Evolutionary conservation across 2,888 invertebrate species (phyloP).

Genomic region (Heliconius ethilla): DNA sequence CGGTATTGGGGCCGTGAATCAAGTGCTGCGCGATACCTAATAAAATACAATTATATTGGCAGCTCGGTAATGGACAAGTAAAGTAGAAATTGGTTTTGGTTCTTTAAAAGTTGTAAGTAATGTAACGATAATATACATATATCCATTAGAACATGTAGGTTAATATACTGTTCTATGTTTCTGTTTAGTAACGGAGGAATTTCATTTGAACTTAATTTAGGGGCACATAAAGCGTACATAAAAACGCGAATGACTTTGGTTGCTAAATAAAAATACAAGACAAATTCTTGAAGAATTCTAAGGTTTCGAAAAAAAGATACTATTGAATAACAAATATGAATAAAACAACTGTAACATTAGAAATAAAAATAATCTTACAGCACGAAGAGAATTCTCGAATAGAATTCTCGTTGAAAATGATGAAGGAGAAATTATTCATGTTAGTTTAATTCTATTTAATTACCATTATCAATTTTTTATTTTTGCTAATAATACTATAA

Average conservation of each 20-base stretch:
- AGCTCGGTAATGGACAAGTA: slow-evolving; percentile 8
- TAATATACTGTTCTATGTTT: neutral
- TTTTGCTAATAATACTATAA: neutral
- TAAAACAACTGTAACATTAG: neutral
- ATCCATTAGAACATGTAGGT: neutral
- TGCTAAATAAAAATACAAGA: neutral
- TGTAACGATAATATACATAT: neutral
- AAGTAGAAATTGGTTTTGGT: neutral
- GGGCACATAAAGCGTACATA: neutral
- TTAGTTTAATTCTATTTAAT: neutral
- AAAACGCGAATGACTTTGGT: accelerated
- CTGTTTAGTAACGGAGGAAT: neutral
- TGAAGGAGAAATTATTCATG: no score
- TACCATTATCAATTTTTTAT: no score
- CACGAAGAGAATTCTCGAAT: neutral
- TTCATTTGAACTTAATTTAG: neutral
- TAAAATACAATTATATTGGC: slow-evolving; percentile 15
- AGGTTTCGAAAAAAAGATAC: neutral
- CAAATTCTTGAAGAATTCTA: neutral
- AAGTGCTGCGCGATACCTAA: slow-evolving; percentile 11
- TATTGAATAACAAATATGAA: neutral
- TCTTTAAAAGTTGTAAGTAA: slow-evolving; percentile 1
- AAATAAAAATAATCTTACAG: neutral
- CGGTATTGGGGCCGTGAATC: slow-evolving; percentile 29
- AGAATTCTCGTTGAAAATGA: neutral